A percentile compares a stretch with the other conserved stretches of the same genome.
These are phyloP conservation scores for Iguana delicatissima DNA, from an alignment of 2,797 vertebrate species.

Conservation along the genomic window DNA sequence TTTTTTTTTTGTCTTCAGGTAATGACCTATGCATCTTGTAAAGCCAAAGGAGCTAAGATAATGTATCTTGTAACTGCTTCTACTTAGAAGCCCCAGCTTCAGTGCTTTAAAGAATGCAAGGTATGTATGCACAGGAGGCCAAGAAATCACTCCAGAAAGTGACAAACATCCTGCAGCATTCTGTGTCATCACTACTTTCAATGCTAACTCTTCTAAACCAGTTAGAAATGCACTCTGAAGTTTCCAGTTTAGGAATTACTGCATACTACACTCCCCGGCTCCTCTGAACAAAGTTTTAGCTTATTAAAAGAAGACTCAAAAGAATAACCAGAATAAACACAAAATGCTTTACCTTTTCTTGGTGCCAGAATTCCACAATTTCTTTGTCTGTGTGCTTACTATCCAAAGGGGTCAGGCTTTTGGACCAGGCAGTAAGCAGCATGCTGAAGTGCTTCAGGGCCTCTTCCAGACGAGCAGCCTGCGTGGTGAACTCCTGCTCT, in stretches of 20 bases:
- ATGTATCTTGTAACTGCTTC: slow-evolving; percentile 34
- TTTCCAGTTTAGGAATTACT: neutral
- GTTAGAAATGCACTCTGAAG: rapidly evolving
- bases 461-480: slow-evolving; percentile 86
- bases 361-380: slow-evolving; percentile 89
- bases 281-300: neutral
- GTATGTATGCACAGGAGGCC: slow-evolving; percentile 3
- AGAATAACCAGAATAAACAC: slow-evolving; percentile 32
- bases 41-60: slow-evolving; percentile 33
- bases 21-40: slow-evolving; percentile 10
- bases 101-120: slow-evolving; percentile 28
- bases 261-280: rapidly evolving
- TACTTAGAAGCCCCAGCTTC: slow-evolving; percentile 27
- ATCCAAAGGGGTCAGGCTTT: slow-evolving; percentile 81
- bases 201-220: rapidly evolving
- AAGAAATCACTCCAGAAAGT: neutral
- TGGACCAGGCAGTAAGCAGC: slow-evolving; percentile 83
- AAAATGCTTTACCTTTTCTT: slow-evolving; percentile 84
- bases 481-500: slow-evolving; percentile 89
- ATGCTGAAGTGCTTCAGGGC: slow-evolving; percentile 81
- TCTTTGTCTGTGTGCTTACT: slow-evolving; percentile 86
- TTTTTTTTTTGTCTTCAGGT: neutral
- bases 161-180: neutral
- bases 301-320: neutral
- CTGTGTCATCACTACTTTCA: neutral